These are phyloP conservation scores for Microdon myrmicae DNA, from an alignment of 2,888 invertebrate species.

Conservation along the genomic window DNA sequence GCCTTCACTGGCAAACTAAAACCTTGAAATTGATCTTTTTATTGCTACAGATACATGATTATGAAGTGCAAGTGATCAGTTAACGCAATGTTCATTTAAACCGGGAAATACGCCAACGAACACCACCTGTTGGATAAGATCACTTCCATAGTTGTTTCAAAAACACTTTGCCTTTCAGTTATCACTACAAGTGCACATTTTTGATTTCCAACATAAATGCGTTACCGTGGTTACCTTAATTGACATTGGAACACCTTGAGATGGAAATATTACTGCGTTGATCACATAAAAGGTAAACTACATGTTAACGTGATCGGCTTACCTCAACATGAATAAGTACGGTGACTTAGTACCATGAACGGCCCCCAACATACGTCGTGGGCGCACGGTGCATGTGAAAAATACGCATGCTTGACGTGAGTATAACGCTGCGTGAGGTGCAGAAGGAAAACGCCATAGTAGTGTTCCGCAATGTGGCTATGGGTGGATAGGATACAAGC, in stretches of 20 bases:
- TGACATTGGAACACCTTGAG: conserved; percentile 43
- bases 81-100: too few species aligned
- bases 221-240: conserved; percentile 24
- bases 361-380: too few species aligned
- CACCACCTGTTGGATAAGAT: too few species aligned
- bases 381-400: conserved; percentile 9
- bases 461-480: conserved; percentile 29
- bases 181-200: conserved; percentile 12
- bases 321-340: conserved; percentile 3
- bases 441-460: conserved; percentile 16
- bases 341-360: neutral
- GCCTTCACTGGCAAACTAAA: too few species aligned
- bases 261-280: conserved; percentile 33
- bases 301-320: conserved; percentile 5
- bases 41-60: too few species aligned
- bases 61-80: too few species aligned
- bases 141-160: too few species aligned
- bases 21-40: too few species aligned
- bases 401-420: conserved; percentile 31
- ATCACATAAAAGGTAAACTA: conserved; percentile 43
- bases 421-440: neutral
- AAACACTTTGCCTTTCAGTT: too few species aligned
- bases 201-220: conserved; percentile 6
- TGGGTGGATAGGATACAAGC: conserved; percentile 10
- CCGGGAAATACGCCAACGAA: too few species aligned